Conservation (phyloP, 2,888 invertebrate species). For the Orchesellides sinensis region DNA sequence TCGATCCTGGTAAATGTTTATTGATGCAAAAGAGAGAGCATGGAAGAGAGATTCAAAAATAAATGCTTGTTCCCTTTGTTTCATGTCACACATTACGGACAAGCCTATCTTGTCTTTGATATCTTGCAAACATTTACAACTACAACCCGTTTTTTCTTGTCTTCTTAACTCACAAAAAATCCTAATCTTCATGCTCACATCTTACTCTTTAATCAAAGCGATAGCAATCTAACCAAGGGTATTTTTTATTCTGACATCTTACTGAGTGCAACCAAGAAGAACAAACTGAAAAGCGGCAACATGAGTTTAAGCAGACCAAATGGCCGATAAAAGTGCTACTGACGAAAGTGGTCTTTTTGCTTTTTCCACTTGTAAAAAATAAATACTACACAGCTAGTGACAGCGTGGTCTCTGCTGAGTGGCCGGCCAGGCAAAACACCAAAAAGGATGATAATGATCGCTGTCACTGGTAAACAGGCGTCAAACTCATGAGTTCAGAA, state of each 20-base stretch:
- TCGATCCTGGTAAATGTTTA: no score
- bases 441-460: constrained; percentile 50
- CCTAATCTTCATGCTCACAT: neutral
- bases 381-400: neutral
- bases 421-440: constrained; percentile 1
- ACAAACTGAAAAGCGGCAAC: constrained; percentile 12
- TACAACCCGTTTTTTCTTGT: no score
- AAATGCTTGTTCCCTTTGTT: no score
- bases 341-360: constrained; percentile 18
- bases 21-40: no score
- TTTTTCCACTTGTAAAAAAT: neutral
- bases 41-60: no score
- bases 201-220: neutral
- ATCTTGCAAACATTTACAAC: no score
- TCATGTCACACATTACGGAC: no score
- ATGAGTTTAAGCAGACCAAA: neutral
- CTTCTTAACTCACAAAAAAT: neutral
- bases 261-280: neutral
- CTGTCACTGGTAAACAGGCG: constrained; percentile 58
- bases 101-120: no score
- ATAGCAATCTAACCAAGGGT: neutral
- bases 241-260: neutral
- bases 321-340: constrained; percentile 24
- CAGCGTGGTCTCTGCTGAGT: neutral
- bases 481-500: constrained; percentile 47